Conservation (phyloP, 2,113 vertebrate species). For the Xenopus laevis region DNA sequence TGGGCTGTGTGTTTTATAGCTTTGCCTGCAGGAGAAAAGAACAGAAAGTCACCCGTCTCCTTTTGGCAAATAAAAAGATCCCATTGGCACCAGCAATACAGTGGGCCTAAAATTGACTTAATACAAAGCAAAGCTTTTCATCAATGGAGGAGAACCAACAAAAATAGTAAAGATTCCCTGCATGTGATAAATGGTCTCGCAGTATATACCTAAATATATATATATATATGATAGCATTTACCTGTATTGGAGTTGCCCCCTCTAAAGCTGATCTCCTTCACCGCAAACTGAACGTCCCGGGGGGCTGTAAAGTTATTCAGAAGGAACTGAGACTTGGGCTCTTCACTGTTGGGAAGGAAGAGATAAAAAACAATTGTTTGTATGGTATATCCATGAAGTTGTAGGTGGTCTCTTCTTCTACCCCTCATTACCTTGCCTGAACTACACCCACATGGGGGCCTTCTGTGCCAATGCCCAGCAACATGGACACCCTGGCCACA, state of each 20-base stretch:
- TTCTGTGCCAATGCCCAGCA: slow-evolving; percentile 81
- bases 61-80: too few species aligned
- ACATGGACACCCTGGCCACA: slow-evolving; percentile 76
- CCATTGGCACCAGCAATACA: too few species aligned
- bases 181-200: too few species aligned
- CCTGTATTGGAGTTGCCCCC: slow-evolving; percentile 93
- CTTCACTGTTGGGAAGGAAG: slow-evolving; percentile 64
- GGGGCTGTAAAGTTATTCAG: slow-evolving; percentile 85
- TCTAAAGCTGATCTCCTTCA: slow-evolving; percentile 80
- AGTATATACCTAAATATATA: too few species aligned
- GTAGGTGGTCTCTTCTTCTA: neutral
- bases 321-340: slow-evolving; percentile 85
- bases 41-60: neutral
- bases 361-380: slow-evolving; percentile 15
- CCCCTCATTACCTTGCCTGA: slow-evolving; percentile 78
- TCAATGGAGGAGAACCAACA: too few species aligned
- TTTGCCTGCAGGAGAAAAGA: slow-evolving; percentile 68
- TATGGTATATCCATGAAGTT: neutral
- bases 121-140: too few species aligned
- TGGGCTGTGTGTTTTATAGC: slow-evolving; percentile 83
- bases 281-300: slow-evolving; percentile 86
- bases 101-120: too few species aligned
- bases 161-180: too few species aligned
- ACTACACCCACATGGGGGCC: slow-evolving; percentile 88
- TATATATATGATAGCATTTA: slow-evolving; percentile 40